Base-by-base conservation (phyloP, 2,797 vertebrate species). In the Mergus octosetaceus region DNA sequence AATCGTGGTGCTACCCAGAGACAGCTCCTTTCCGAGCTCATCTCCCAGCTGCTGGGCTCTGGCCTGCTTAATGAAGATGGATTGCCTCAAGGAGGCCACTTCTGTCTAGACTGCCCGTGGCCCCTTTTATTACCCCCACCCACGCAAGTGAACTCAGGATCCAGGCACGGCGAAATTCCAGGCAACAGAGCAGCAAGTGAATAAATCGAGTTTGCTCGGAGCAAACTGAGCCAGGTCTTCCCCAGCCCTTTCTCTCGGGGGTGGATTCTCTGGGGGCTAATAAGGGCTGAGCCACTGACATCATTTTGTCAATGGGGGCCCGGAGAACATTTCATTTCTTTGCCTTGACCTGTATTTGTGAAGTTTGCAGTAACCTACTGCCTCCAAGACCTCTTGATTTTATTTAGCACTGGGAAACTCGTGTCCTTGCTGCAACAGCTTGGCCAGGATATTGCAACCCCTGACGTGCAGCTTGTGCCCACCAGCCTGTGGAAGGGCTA, bases 11-110 rank as follows among this genome's bases (percentile, higher is more conserved):
- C 91, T 83, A 68, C 64, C 60, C 91, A 54, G 94, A 75, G 91
- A 91, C 3, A 70, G 73, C 91, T 91, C 85, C 73, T 76, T 53
- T 30, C 28, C 78, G 4, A 75, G 41, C 69, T 83, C 91, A 83
- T 68, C 91, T 89, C 64, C 69, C 64, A 66, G 74, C 73, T 65
- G 62, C 68, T 45, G 62, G 28, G 68, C 51, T 69, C 72, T 72
- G 76, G 54, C 27, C 34, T 60, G 32, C 54, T 76, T 86, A 91
- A 95, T n/a, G 65, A 89, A 87, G 91, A 91, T 49, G 16, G 82
- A 93, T 89, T 80, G 69, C 38, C 73, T 86, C 62, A 38, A 89
- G 85, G 82, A 93, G 89, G 32, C 73, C 73, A 95, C 39, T 47
- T 76, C 77, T 89, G 69, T 30, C 85, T 79, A 58, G 58, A 75